These are phyloP conservation scores for Psammodynastes pulverulentus DNA, from an alignment of 2,113 vertebrate species.

Conservation along the genomic window DNA sequence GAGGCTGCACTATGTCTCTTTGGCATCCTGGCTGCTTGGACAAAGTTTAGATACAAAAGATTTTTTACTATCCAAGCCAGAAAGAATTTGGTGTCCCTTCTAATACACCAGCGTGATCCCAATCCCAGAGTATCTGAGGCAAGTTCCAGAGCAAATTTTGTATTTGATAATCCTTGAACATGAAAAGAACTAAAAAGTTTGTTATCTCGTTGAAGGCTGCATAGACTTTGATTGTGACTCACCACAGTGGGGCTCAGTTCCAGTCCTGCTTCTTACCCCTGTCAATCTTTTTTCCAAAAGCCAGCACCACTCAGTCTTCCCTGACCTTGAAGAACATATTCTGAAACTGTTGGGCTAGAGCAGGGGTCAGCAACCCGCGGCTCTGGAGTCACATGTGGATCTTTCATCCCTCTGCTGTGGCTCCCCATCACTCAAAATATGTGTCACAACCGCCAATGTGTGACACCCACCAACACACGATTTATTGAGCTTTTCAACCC, in stretches of 20 bases:
- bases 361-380: no score
- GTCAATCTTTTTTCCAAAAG: background rate
- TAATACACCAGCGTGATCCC: conserved; percentile 13
- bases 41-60: background rate
- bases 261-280: background rate
- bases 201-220: background rate
- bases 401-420: no score
- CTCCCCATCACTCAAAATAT: no score
- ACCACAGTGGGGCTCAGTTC: background rate
- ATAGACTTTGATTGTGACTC: background rate
- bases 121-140: conserved; percentile 13
- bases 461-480: no score
- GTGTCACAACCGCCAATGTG: no score
- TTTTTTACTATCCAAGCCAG: conserved; percentile 15
- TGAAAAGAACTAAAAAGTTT: background rate
- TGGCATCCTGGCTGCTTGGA: conserved; percentile 6
- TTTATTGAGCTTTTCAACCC: no score
- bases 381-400: no score
- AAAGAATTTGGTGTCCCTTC: conserved; percentile 1
- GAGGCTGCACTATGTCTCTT: background rate
- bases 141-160: background rate
- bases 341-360: background rate
- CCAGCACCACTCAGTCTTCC: background rate
- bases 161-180: background rate
- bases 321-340: background rate